phyloP scores from a whole-genome alignment of 2,113 vertebrate species.

The Hyperopisus bebe region DNA sequence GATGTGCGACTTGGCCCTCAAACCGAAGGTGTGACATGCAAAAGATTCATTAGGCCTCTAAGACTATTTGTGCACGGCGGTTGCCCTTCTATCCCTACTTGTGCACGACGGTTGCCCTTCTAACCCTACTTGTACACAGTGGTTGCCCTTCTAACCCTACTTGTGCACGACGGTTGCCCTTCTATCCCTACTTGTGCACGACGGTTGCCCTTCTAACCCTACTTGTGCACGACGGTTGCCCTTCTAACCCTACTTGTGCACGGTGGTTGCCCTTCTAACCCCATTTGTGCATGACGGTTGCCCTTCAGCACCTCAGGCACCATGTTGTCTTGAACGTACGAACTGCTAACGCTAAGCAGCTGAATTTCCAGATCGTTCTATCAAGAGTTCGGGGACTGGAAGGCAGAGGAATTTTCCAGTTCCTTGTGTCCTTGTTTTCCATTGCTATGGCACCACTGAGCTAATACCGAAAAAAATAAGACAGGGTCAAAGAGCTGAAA shows the following conservation, averaged over 20 bases:
- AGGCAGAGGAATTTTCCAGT: neutral
- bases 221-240: no score
- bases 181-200: no score
- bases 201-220: no score
- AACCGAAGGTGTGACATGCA: constrained; percentile 42
- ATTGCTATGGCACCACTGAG: neutral
- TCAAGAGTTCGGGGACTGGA: neutral
- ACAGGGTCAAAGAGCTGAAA: neutral
- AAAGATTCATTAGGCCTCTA: neutral
- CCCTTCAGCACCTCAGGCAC: neutral
- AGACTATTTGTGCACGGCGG: neutral
- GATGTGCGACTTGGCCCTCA: constrained; percentile 69
- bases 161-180: no score
- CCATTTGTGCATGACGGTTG: neutral
- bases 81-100: no score
- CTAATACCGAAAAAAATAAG: neutral
- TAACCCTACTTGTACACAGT: no score
- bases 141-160: no score
- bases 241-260: no score
- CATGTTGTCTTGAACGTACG: neutral
- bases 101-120: neutral
- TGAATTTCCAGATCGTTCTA: neutral
- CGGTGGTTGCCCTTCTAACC: no score
- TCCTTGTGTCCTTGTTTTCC: neutral
- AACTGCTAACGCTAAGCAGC: neutral